Base-by-base conservation (phyloP, 2,113 vertebrate genomes). In the Phainopepla nitens region DNA sequence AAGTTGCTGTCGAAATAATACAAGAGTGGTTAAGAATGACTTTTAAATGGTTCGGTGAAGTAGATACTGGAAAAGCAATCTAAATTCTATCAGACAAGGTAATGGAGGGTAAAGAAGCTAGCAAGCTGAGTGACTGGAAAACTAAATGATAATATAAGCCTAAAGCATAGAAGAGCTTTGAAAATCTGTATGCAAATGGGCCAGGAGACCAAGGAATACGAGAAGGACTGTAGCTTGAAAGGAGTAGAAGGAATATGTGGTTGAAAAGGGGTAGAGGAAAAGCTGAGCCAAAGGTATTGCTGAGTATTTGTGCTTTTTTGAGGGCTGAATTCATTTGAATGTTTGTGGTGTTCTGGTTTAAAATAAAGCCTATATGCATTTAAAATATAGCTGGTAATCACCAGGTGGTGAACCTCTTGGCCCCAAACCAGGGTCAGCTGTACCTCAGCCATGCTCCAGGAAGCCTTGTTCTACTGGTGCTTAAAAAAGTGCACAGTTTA, bases 41-140 rank as follows among this genome's bases (percentile, higher is more conserved):
- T 95, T 93, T 86, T 61, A 94, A 96, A 93, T 77, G 81, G 72
- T 79, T 71, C 2, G 4, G 35, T 73, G 94, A 95, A 93, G 90
- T 80, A 86, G 91, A 84, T 88, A 73, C 66, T 90, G 68, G 36
- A 42, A 78, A 49, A 49, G 76, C 88, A 94, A 95, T 92, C 95
- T 92, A 90, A 95, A 95, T 88, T 84, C 93, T 82, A 87, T 91
- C 94, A 94, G 92, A 82, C 72, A 72, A 90, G 42, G 69, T 90
- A 95, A 95, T 85, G 81, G 91, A 95, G 83, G 70, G 88, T 64
- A 71, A 93, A 71, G 50, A 95, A 84, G 44, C 85, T 44, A 33
- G 68, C 61, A 77, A 86, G 71, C 65, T 58, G 86, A 90, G 75
- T 47, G 93, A 94, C 78, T 64, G 60, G 82, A 87, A 94, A 88